Base-by-base conservation (phyloP, 37 sponge, comb jelly and placozoan genomes). In the Oopsacas minuta region DNA sequence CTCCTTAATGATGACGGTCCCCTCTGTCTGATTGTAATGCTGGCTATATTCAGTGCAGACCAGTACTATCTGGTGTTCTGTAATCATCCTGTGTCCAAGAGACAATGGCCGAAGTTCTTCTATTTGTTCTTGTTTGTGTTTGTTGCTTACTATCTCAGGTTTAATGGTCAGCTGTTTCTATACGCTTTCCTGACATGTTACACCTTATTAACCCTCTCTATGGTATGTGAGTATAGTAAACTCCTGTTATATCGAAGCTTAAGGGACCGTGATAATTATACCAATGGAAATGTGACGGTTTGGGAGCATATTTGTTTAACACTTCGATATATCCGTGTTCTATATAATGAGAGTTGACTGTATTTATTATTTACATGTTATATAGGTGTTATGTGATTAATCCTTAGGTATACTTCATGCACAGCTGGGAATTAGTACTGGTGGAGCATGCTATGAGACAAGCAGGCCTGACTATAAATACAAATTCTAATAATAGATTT, bases 11-110 rank as follows among this genome's bases (percentile, higher is more conserved):
- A 91, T 52, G 85, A 88, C 53, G 89, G 89, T 38, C 32, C 89
- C 36, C 89, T 91, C 84, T 91, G 85, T 38, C 38, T 91, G 81
- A 52, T 89, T n/a, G 89, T 91, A 87, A 52, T 91, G 69, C 42
- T 39, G 38, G 89, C 91, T 61, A 87, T 91, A 39, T 91, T 89
- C 87, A 81, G 85, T 36, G 89, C 83, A 3, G 91, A 91, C 82
- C 91, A 91, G 52, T 91, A 86, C 83, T 91, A 89, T 37, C 83
- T 87, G 49, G 53, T 91, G 52, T 88, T 87, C 87, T 91, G 91
- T 42, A 85, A 82, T 12, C 86, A 88, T 0, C 36, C 49, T 10
- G 81, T 61, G 1, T 87, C 91, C 30, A 87, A 87, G 89, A 87
- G 15, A 28, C 89, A 87, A 39, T 88, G 89, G 87, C 91, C 91